phyloP scores from a whole-genome alignment of 2,797 vertebrate genomes.

The Spatula versicolor region DNA sequence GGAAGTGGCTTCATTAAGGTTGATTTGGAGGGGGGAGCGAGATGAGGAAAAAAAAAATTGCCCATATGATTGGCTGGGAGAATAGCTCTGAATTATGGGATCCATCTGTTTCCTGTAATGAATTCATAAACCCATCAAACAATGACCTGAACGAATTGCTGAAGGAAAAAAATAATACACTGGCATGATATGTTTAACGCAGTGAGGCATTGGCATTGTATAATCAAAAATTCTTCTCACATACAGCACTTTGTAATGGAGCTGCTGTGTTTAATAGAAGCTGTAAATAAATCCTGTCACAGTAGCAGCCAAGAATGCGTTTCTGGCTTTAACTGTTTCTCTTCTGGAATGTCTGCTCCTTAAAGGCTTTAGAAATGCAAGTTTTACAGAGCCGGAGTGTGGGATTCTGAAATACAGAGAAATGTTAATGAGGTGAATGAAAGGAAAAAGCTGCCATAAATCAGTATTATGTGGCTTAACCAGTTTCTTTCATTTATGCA shows the following conservation, averaged over 20 bases:
- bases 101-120: conserved; percentile 82
- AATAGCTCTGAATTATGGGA: conserved; percentile 76
- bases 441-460: conserved; percentile 65
- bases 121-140: conserved; percentile 80
- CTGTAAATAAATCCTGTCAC: conserved; percentile 78
- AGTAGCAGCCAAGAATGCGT: conserved; percentile 73
- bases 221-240: conserved; percentile 87
- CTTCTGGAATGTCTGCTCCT: conserved; percentile 57
- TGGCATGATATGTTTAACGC: conserved; percentile 67
- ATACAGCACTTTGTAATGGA: conserved; percentile 82
- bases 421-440: conserved; percentile 61
- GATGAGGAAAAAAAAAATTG: conserved; percentile 41
- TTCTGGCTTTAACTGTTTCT: conserved; percentile 73
- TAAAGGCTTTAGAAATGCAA: conserved; percentile 33
- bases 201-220: conserved; percentile 79
- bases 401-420: conserved; percentile 6
- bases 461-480: conserved; percentile 65
- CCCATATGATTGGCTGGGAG: conserved; percentile 73
- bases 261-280: conserved; percentile 78
- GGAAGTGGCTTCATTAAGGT: conserved; percentile 71
- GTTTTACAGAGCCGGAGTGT: conserved; percentile 3
- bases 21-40: conserved; percentile 37
- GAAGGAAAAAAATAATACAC: conserved; percentile 63
- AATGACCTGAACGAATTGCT: conserved; percentile 77
- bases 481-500: conserved; percentile 69